Percentiles rank a stretch among this genome's conserved stretches.
phyloP scores from a whole-genome alignment of 1,140 invertebrate genomes.

The Drosophila azteca region DNA sequence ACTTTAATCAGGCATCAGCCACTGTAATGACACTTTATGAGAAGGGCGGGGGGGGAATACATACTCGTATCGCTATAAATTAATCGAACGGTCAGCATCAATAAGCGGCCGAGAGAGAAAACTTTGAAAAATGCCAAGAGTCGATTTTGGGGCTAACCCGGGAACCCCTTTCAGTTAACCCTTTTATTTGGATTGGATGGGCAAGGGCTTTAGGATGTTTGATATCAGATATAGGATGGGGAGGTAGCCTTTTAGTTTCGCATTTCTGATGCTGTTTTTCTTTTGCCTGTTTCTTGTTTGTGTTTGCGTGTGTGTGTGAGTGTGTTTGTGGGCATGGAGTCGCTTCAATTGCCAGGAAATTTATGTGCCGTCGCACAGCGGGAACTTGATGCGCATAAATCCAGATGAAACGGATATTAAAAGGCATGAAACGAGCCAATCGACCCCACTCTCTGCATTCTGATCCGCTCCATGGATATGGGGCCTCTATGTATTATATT shows the following conservation, averaged over 20 bases:
- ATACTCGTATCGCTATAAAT: conserved; percentile 69
- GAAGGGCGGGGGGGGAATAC: not conserved
- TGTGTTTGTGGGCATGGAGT: not conserved
- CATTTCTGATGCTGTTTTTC: conserved; percentile 7
- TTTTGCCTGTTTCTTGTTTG: conserved; percentile 18
- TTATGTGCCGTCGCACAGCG: conserved; percentile 75
- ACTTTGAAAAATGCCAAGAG: conserved; percentile 72
- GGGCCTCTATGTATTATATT: conserved; percentile 61
- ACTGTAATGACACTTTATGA: conserved; percentile 76
- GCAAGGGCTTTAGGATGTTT: too few relatives aligned
- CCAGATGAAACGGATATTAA: conserved; percentile 80
- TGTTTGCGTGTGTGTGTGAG: too few relatives aligned
- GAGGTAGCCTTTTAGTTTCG: conserved; percentile 3
- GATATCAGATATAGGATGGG: too few relatives aligned
- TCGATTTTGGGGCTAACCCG: conserved; percentile 65
- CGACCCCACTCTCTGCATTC: conserved; percentile 2
- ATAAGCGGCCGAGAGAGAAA: conserved; percentile 33
- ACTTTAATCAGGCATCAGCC: conserved; percentile 72
- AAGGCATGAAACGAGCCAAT: conserved; percentile 67
- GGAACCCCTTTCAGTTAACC: conserved; percentile 53
- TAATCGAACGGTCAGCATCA: conserved; percentile 54
- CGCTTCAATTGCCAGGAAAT: conserved; percentile 77
- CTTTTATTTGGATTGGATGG: conserved; percentile 32
- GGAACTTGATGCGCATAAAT: conserved; percentile 80
- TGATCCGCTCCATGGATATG: not conserved